Percentiles rank a stretch among this genome's conserved stretches.
Conservation (phyloP, 1,140 invertebrate species). For the Aplysia californica region DNA sequence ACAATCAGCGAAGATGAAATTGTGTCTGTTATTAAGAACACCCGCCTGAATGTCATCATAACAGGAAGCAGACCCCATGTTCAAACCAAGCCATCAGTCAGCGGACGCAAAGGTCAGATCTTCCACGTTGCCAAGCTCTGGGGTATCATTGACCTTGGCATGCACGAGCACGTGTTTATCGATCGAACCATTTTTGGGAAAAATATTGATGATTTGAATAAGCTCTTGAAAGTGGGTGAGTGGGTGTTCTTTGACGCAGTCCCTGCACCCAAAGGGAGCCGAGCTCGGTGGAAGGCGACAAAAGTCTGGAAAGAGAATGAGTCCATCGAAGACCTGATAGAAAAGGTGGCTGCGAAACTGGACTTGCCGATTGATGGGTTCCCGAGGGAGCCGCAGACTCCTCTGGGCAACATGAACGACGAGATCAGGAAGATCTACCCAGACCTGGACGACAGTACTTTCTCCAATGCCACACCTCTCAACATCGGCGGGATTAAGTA, state of each 20-base stretch:
- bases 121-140: constrained; percentile 68
- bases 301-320: constrained; percentile 67
- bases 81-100: constrained; percentile 55
- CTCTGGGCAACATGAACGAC: constrained; percentile 58
- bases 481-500: constrained; percentile 58
- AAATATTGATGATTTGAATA: constrained; percentile 65
- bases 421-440: constrained; percentile 60
- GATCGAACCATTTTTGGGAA: constrained; percentile 67
- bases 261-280: constrained; percentile 66
- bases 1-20: constrained; percentile 59
- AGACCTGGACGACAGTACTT: constrained; percentile 54
- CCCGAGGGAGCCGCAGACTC: constrained; percentile 46
- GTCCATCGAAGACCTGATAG: constrained; percentile 60
- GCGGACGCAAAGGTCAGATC: constrained; percentile 61
- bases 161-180: constrained; percentile 70
- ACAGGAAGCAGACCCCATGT: constrained; percentile 60
- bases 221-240: constrained; percentile 64
- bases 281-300: constrained; percentile 66
- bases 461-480: constrained; percentile 48
- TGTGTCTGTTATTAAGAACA: constrained; percentile 63
- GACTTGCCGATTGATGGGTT: constrained; percentile 50
- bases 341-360: constrained; percentile 56
- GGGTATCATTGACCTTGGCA: constrained; percentile 69
- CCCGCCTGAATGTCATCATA: constrained; percentile 65
- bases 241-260: constrained; percentile 67